Percentiles rank a stretch among this genome's conserved stretches.
Evolutionary conservation across 1,140 invertebrate genomes (phyloP).

Genomic region (Carposina sasakii): DNA sequence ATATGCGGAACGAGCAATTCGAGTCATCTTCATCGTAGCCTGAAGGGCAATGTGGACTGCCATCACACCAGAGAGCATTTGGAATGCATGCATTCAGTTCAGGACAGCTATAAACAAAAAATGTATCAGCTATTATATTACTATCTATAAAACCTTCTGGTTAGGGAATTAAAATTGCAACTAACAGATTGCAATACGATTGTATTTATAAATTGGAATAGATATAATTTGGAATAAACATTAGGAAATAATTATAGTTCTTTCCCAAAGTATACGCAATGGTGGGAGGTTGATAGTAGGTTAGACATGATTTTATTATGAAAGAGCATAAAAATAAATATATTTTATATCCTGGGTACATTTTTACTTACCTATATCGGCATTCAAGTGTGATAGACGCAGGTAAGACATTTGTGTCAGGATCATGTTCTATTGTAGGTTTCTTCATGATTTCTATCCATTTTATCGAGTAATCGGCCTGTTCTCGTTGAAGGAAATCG

Average conservation of each 20-base stretch:
- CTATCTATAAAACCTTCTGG: too few species aligned
- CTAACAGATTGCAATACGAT: too few species aligned
- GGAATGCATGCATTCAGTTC: constrained; percentile 92
- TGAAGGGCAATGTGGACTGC: constrained; percentile 86
- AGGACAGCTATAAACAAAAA: constrained; percentile 77
- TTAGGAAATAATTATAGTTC: too few species aligned
- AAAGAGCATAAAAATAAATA: too few species aligned
- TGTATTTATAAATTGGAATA: too few species aligned
- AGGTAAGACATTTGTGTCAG: constrained; percentile 73
- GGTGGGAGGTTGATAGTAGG: too few species aligned
- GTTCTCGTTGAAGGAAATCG: constrained; percentile 80
- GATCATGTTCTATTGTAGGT: constrained; percentile 70
- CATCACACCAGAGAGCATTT: constrained; percentile 89
- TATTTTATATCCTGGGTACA: too few species aligned
- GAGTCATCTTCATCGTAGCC: constrained; percentile 86
- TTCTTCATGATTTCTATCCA: constrained; percentile 87
- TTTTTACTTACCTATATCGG: constrained; percentile 80
- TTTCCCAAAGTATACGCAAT: too few species aligned
- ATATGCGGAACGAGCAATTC: constrained; percentile 82
- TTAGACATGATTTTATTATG: too few species aligned
- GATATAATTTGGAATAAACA: too few species aligned
- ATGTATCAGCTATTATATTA: constrained; percentile 11
- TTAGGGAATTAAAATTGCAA: too few species aligned
- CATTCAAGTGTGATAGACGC: constrained; percentile 78
- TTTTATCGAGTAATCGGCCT: constrained; percentile 80